These are phyloP conservation scores for Myotis planiceps DNA, from an alignment of 2,797 vertebrate genomes.

Conservation along the genomic window DNA sequence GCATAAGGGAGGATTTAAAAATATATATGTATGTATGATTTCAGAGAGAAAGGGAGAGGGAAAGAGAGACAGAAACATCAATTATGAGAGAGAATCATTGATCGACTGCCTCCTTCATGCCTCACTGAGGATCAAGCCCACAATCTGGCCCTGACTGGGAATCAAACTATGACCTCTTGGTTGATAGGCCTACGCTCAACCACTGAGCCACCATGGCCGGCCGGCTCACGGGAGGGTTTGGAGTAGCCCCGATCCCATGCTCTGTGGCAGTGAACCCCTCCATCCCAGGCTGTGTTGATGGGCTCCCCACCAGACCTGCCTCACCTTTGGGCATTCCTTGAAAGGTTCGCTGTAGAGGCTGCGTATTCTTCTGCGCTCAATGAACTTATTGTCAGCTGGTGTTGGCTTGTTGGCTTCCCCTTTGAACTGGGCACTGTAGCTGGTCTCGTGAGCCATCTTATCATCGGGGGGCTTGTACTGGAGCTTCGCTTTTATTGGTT, in stretches of 20 bases:
- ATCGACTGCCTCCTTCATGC: no score
- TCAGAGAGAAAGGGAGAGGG: no score
- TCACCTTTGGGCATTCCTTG: constrained; percentile 93
- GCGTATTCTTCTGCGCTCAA: constrained; percentile 96
- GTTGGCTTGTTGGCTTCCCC: constrained; percentile 91
- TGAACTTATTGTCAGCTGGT: constrained; percentile 91
- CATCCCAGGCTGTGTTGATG: background rate
- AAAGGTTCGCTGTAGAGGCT: constrained; percentile 96
- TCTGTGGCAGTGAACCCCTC: background rate
- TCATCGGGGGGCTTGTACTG: constrained; percentile 94
- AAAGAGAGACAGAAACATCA: no score
- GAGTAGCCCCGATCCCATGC: no score
- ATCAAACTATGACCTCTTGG: no score
- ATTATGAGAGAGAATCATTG: no score
- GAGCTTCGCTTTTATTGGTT: constrained; percentile 93
- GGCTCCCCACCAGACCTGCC: constrained; percentile 51
- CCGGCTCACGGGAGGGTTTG: no score
- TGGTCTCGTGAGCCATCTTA: constrained; percentile 94
- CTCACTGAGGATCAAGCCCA: no score
- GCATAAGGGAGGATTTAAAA: background rate
- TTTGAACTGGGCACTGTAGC: constrained; percentile 96
- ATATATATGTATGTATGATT: no score
- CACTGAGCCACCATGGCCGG: no score
- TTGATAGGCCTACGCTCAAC: no score
- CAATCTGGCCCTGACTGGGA: no score